These are phyloP conservation scores for Dendrocincla fuliginosa DNA, from an alignment of 2,797 vertebrate genomes.

Conservation along the genomic window DNA sequence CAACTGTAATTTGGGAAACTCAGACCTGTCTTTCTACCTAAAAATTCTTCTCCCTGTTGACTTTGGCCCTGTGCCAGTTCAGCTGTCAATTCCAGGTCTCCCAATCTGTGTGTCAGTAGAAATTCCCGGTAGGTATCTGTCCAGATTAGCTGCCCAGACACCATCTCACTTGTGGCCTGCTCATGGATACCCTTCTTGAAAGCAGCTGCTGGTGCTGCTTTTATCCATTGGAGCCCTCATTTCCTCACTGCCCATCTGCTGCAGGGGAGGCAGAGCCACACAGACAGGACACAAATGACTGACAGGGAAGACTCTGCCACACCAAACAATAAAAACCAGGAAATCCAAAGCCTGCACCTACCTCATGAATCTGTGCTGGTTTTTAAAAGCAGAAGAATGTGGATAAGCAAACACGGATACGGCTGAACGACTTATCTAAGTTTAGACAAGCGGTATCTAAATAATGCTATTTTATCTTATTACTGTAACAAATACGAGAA, in stretches of 20 bases:
- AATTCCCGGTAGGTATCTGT: background rate
- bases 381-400: conserved; percentile 34
- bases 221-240: conserved; percentile 25
- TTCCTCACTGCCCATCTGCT: conserved; percentile 42
- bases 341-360: conserved; percentile 9
- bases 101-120: background rate
- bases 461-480: conserved; percentile 47
- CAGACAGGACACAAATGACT: background rate
- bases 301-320: background rate
- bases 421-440: conserved; percentile 27
- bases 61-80: background rate
- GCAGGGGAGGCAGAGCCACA: background rate
- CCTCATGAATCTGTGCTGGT: background rate
- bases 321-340: background rate
- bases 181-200: conserved; percentile 15
- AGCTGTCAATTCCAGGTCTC: conserved; percentile 10
- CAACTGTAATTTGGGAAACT: background rate
- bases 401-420: conserved; percentile 15
- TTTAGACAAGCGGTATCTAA: conserved; percentile 46
- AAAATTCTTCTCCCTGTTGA: conserved; percentile 11
- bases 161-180: conserved; percentile 2
- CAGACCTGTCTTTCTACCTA: background rate
- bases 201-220: conserved; percentile 43
- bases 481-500: conserved; percentile 7
- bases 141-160: conserved; percentile 20